Percentiles rank a stretch among this genome's conserved stretches.
These are phyloP conservation scores for Sitta europaea DNA, from an alignment of 2,113 vertebrate species.

Conservation along the genomic window DNA sequence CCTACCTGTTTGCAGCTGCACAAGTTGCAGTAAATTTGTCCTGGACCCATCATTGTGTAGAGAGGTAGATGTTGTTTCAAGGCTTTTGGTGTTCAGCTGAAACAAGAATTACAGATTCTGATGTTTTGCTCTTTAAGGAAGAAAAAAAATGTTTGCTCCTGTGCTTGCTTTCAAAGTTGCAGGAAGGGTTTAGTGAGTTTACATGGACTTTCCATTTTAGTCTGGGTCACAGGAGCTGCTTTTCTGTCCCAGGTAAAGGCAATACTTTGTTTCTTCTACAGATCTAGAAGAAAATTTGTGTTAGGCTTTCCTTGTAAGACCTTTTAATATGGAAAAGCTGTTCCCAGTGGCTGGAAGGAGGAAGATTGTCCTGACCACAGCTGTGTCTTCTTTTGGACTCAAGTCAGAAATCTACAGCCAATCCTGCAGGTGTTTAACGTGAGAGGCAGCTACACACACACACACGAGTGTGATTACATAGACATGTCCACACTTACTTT, in stretches of 20 bases:
- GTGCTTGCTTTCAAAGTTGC: neutral
- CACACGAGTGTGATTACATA: rapidly evolving
- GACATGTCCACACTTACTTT: neutral
- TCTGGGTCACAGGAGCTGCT: neutral
- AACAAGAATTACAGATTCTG: neutral
- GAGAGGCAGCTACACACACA: neutral
- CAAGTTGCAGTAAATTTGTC: neutral
- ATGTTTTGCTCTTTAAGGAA: neutral
- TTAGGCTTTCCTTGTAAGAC: neutral
- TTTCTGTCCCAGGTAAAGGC: neutral
- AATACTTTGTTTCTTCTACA: neutral
- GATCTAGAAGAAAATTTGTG: neutral
- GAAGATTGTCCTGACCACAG: neutral
- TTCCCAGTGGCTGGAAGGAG: neutral
- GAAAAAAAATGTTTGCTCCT: neutral
- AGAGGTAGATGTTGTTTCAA: neutral
- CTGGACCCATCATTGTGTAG: rapidly evolving
- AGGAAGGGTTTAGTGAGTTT: neutral
- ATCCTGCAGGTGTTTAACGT: neutral
- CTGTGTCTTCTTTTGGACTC: neutral
- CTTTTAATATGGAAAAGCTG: neutral
- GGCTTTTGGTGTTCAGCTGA: neutral
- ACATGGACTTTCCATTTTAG: neutral
- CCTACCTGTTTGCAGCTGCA: neutral
- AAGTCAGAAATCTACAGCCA: neutral